Percentiles rank a stretch among this genome's conserved stretches.
Evolutionary conservation across 2,888 invertebrate species (phyloP).

Genomic region (Rhimphoctona megacephalus): DNA sequence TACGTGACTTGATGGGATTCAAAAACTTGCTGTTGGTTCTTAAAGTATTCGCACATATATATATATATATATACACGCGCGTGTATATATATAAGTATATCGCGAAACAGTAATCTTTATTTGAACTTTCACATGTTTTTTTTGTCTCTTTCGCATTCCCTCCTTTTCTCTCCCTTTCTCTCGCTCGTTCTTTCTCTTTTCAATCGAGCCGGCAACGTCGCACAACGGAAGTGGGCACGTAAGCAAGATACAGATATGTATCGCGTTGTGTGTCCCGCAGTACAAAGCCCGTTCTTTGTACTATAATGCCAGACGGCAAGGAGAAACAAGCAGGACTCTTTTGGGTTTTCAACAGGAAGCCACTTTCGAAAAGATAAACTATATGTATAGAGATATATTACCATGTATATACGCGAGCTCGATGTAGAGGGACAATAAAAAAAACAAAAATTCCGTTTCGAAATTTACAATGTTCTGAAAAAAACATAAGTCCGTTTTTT

Average conservation of each 20-base stretch:
- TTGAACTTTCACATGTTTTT: conserved; percentile 80
- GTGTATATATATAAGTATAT: conserved; percentile 10
- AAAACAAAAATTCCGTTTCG: neutral
- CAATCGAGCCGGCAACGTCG: conserved; percentile 60
- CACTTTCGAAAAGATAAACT: conserved; percentile 58
- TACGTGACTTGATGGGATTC: neutral
- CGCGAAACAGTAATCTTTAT: conserved; percentile 66
- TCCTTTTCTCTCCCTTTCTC: conserved; percentile 9
- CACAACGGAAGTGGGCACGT: conserved; percentile 65
- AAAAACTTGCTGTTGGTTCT: conserved; percentile 18
- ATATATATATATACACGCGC: conserved; percentile 8
- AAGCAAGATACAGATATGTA: conserved; percentile 68
- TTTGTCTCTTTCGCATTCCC: conserved; percentile 46
- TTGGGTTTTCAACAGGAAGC: conserved; percentile 71
- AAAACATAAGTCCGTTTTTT: neutral
- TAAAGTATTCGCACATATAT: neutral
- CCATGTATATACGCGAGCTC: neutral
- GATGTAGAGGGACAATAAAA: neutral
- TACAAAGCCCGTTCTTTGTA: conserved; percentile 76
- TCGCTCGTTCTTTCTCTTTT: conserved; percentile 41
- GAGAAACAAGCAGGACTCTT: conserved; percentile 54
- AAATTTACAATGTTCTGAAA: neutral
- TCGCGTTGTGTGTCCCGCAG: conserved; percentile 33
- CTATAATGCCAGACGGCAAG: conserved; percentile 62
- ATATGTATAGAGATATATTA: conserved; percentile 47